phyloP scores from a whole-genome alignment of 92 coral and sea anemone species.

The Galaxea fascicularis region DNA sequence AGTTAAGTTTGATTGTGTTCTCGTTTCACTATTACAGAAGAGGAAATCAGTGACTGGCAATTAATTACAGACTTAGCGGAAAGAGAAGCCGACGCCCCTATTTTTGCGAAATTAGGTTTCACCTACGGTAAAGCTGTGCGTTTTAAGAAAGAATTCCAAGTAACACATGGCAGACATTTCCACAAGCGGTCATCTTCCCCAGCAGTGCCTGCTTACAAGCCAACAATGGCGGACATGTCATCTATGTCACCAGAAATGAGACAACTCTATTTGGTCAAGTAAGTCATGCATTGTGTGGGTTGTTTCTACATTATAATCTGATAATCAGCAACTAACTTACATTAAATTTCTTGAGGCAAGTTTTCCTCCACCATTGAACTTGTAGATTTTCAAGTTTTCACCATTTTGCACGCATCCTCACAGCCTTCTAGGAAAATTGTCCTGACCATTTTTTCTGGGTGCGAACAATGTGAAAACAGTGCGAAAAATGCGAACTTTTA shows the following conservation, averaged over 20 bases:
- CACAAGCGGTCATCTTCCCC: background rate
- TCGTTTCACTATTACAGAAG: conserved; percentile 20
- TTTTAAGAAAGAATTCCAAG: conserved; percentile 36
- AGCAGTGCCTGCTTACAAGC: background rate
- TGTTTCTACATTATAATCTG: background rate
- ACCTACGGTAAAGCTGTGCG: conserved; percentile 44
- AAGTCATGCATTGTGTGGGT: background rate
- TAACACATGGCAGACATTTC: background rate
- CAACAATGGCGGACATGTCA: background rate
- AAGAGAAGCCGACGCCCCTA: conserved; percentile 58
- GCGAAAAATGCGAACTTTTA: background rate
- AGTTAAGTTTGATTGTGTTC: too few species aligned
- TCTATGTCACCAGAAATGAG: background rate
- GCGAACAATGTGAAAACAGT: background rate
- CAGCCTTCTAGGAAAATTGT: too few species aligned
- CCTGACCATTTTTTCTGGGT: too few species aligned
- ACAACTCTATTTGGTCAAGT: background rate
- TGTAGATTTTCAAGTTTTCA: background rate
- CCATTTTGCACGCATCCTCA: too few species aligned
- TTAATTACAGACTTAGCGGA: conserved; percentile 19
- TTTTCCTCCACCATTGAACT: background rate
- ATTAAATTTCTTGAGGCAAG: background rate
- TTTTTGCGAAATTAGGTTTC: conserved; percentile 37
- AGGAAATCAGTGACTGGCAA: conserved; percentile 40
- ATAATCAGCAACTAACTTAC: background rate